Conservation (phyloP, 1,140 invertebrate genomes). For the Trichoplusia ni region DNA sequence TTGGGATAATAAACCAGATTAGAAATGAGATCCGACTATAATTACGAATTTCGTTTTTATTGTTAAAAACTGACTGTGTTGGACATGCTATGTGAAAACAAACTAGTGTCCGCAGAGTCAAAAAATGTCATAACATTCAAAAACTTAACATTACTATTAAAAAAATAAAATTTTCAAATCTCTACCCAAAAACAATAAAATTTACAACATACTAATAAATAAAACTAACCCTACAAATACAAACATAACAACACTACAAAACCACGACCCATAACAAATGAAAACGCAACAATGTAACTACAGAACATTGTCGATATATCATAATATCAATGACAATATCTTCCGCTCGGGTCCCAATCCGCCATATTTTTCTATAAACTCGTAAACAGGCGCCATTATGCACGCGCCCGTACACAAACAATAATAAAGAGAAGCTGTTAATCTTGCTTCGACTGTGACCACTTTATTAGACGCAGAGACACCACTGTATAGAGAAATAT, state of each 20-base stretch:
- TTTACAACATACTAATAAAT: too few relatives aligned
- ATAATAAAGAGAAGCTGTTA: slow-evolving; percentile 74
- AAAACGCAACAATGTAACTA: not conserved
- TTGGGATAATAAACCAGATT: too few relatives aligned
- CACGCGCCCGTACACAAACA: slow-evolving; percentile 46
- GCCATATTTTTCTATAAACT: slow-evolving; percentile 7
- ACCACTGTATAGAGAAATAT: slow-evolving; percentile 73
- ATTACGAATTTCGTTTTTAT: too few relatives aligned
- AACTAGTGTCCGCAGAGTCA: too few relatives aligned
- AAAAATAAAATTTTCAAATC: too few relatives aligned
- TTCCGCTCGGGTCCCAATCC: slow-evolving; percentile 7
- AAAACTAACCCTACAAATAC: too few relatives aligned
- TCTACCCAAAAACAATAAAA: too few relatives aligned
- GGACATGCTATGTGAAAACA: too few relatives aligned
- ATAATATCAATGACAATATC: slow-evolving; percentile 10
- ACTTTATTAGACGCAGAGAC: slow-evolving; percentile 76
- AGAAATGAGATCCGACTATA: too few relatives aligned
- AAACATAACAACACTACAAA: not conserved
- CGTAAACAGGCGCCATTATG: slow-evolving; percentile 18
- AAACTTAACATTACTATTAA: too few relatives aligned
- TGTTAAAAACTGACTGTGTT: too few relatives aligned
- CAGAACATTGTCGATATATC: slow-evolving; percentile 5
- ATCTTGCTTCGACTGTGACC: slow-evolving; percentile 78
- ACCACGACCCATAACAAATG: not conserved
- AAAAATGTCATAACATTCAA: too few relatives aligned